Conservation (phyloP, 2,797 vertebrate species). For the Balearica regulorum region DNA sequence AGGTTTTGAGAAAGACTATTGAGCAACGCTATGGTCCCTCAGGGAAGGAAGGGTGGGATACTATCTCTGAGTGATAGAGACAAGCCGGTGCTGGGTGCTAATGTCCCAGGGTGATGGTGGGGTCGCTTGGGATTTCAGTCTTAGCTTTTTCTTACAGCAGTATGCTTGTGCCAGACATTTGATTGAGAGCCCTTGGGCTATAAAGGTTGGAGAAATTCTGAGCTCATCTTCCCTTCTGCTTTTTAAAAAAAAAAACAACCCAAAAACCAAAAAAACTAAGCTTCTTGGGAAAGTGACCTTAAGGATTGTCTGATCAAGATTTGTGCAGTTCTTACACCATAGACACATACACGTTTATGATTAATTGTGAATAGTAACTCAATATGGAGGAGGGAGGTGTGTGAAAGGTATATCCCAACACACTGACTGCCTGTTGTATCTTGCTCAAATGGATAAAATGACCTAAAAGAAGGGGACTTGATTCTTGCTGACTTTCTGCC, state of each 20-base stretch:
- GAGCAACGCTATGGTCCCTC: not conserved
- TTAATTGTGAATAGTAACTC: not conserved
- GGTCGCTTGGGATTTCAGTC: not conserved
- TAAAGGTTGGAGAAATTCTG: not conserved
- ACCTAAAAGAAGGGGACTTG: not conserved
- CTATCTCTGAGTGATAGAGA: too few species aligned
- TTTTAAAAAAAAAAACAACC: not conserved
- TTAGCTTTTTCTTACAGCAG: not conserved
- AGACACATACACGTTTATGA: not conserved
- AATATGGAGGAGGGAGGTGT: not conserved
- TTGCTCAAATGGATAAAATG: not conserved
- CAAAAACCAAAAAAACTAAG: not conserved
- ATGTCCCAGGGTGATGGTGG: not conserved
- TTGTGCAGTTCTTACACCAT: not conserved
- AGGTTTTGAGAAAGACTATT: accelerated
- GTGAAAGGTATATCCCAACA: not conserved
- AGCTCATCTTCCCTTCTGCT: not conserved
- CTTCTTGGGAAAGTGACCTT: not conserved
- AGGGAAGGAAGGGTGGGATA: not conserved
- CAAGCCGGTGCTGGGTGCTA: not conserved
- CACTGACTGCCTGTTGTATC: not conserved
- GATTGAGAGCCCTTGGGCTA: not conserved
- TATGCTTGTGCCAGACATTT: not conserved
- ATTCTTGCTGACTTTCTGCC: not conserved
- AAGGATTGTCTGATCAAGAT: not conserved